Conservation (phyloP, 2,888 invertebrate genomes). For the Dryadula phaetusa region DNA sequence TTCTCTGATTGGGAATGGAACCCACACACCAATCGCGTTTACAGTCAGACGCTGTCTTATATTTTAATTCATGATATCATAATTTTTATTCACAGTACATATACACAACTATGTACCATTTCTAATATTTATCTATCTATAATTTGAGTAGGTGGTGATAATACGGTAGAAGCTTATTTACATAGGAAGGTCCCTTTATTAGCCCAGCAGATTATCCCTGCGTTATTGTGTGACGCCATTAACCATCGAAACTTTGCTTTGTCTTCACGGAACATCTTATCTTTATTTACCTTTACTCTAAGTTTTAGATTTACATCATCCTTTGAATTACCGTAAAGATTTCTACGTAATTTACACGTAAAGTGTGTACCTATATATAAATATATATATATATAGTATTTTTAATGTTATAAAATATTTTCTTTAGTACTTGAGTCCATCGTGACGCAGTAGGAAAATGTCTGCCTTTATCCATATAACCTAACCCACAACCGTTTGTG, state of each 20-base stretch:
- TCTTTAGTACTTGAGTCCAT: too few species aligned
- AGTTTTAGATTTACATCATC: slow-evolving; percentile 25
- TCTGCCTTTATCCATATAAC: too few species aligned
- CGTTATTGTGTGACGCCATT: slow-evolving; percentile 55
- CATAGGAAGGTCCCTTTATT: slow-evolving; percentile 59
- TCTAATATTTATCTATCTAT: slow-evolving; percentile 13
- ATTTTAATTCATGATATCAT: too few species aligned
- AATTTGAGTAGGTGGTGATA: slow-evolving; percentile 40
- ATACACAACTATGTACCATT: background rate
- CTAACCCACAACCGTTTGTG: too few species aligned
- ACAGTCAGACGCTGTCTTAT: too few species aligned
- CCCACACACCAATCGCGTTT: too few species aligned
- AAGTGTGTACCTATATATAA: background rate
- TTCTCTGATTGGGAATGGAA: too few species aligned
- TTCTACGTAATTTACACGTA: background rate
- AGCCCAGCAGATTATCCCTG: slow-evolving; percentile 58
- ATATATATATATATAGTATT: background rate
- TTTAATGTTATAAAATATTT: too few species aligned
- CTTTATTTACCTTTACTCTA: slow-evolving; percentile 44
- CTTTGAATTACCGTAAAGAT: slow-evolving; percentile 12
- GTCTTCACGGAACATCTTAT: slow-evolving; percentile 50
- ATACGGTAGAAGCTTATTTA: slow-evolving; percentile 53
- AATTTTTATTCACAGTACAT: background rate
- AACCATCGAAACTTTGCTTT: slow-evolving; percentile 46
- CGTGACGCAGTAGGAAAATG: too few species aligned